A percentile compares a stretch with the other conserved stretches of the same genome.
phyloP scores from a whole-genome alignment of 1,140 invertebrate species.

The Zaprionus lachaisei region DNA sequence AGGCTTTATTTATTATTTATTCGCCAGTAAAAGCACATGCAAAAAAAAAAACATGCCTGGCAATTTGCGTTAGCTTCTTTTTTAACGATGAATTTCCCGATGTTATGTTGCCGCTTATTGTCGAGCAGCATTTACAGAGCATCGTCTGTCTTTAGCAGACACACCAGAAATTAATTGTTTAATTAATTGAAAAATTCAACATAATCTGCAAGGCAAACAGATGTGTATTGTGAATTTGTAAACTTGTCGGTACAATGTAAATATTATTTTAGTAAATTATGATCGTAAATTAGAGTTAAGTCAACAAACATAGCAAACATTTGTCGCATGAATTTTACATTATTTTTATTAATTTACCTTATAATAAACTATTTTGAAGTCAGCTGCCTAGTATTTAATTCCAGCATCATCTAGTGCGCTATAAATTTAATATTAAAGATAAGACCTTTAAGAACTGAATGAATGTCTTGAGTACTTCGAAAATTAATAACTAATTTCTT shows the following conservation, averaged over 20 bases:
- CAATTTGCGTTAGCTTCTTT: constrained; percentile 4
- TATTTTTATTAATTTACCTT: background rate
- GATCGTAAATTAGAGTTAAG: constrained; percentile 1
- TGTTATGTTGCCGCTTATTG: constrained; percentile 15
- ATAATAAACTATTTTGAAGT: too few relatives aligned
- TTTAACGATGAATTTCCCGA: constrained; percentile 10
- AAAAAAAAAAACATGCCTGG: constrained; percentile 4
- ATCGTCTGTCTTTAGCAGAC: background rate
- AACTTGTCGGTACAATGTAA: background rate
- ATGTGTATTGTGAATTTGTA: background rate
- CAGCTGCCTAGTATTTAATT: background rate
- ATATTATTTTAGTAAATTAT: constrained; percentile 6
- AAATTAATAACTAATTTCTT: background rate
- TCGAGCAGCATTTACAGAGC: background rate
- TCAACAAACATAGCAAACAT: background rate
- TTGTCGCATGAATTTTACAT: background rate
- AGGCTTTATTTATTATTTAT: constrained; percentile 71
- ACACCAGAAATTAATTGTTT: constrained; percentile 16
- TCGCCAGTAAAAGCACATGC: constrained; percentile 46
- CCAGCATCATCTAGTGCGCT: too few relatives aligned
- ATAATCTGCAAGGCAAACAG: background rate
- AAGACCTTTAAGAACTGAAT: too few relatives aligned
- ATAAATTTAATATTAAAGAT: background rate
- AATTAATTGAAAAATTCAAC: constrained; percentile 13
- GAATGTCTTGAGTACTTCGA: background rate